Base-by-base conservation (phyloP, 2,113 vertebrate genomes). In the Athene cunicularia region DNA sequence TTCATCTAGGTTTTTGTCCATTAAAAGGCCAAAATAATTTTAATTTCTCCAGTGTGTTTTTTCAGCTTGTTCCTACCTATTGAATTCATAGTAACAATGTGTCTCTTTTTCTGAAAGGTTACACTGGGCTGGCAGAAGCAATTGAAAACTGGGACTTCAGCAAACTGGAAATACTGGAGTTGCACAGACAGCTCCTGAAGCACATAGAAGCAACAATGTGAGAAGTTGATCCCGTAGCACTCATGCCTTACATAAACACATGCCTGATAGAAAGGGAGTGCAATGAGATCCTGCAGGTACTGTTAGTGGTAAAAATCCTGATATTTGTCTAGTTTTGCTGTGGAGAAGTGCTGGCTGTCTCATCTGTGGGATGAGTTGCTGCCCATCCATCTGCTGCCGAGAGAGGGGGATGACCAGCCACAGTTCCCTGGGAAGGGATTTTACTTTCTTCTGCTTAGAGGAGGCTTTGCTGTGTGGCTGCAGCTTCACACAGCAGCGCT, bases 111-210 rank as follows among this genome's bases (percentile, higher is more conserved):
- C 33, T 85, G 50, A 49, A 83, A 96, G 91, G 91, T 58, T 97
- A 93, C 52, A 93, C 85, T 22, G 91, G 88, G 12, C 56, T 97
- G 74, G 85, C 81, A 71, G 95, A 92, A 90, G 96, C 95, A 56
- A 96, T 96, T 21, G 88, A 95, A 74, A 97, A 92, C 37, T 92
- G 93, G 91, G 95, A 97, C 88, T 97, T 97, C 55, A 92, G 91
- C 45, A 96, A 90, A 70, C 77, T 95, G 81, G 93, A 96, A 66
- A 92, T 92, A 35, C 63, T 96, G 59, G 94, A 96, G 8, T 30
- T 85, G 35, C 45, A 92, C 64, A 80, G 91, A 21, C 73, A 93
- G 64, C 45, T 96, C 35, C 53, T 97, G 93, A 97, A 85, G 64
- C 21, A 37, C 35, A 93, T 95, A 92, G 93, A 97, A 92, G 93